A percentile compares a stretch with the other conserved stretches of the same genome.
Evolutionary conservation across 2,797 vertebrate species (phyloP).

Genomic region (Jordanella pulchra): DNA sequence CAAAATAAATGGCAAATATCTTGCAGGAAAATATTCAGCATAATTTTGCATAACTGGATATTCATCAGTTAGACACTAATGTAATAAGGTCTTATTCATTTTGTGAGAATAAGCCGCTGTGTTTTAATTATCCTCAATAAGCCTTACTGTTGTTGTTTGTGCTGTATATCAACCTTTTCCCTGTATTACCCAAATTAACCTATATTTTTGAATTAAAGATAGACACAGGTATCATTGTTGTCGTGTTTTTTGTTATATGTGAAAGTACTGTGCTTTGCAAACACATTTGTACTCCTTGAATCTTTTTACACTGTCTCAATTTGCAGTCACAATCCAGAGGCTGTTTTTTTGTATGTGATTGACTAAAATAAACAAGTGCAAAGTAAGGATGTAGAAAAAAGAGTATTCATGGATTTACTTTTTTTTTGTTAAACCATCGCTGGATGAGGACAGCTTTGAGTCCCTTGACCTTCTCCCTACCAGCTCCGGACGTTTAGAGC

Average conservation of each 20-base stretch:
- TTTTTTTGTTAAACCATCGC: too few species aligned
- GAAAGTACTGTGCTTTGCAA: not conserved
- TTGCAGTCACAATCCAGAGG: not conserved
- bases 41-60: constrained; percentile 51
- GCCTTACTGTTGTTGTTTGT: constrained; percentile 53
- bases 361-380: not conserved
- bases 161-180: constrained; percentile 56
- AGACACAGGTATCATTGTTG: constrained; percentile 29
- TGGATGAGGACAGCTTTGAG: not conserved
- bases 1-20: constrained; percentile 16
- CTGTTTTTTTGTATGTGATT: not conserved
- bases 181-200: constrained; percentile 72
- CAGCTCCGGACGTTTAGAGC: not conserved
- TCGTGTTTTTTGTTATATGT: constrained; percentile 12
- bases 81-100: constrained; percentile 43
- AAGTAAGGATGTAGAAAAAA: not conserved
- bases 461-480: not conserved
- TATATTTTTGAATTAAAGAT: constrained; percentile 86
- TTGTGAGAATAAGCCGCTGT: constrained; percentile 26
- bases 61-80: constrained; percentile 62
- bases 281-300: not conserved
- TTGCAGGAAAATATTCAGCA: constrained; percentile 14
- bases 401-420: too few species aligned
- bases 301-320: not conserved
- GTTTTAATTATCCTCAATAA: constrained; percentile 50